Conservation (phyloP, 2,888 invertebrate species). For the Mythimna ferrago region DNA sequence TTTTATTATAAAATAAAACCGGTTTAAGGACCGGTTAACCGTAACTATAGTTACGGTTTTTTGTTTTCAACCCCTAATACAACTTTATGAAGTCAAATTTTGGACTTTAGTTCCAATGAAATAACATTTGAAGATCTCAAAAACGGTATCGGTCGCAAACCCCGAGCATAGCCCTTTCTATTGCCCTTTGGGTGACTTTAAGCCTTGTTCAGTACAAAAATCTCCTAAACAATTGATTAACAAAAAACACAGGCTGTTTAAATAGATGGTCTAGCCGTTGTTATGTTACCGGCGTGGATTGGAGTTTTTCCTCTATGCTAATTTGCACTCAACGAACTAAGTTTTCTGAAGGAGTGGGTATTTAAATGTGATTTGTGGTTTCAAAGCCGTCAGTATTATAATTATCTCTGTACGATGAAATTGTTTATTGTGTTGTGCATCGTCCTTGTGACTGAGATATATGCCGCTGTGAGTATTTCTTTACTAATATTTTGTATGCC, state of each 20-base stretch:
- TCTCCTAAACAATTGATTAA: too few species aligned
- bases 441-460: background rate
- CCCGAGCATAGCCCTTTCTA: too few species aligned
- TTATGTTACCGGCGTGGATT: too few species aligned
- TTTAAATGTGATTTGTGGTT: background rate
- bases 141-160: background rate
- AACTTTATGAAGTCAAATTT: background rate
- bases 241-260: too few species aligned
- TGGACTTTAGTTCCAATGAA: background rate
- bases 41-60: conserved; percentile 1
- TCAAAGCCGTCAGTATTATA: background rate
- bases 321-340: background rate
- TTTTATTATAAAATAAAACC: background rate
- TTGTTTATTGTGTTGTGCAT: conserved; percentile 1
- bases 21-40: background rate
- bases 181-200: too few species aligned
- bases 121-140: conserved; percentile 13
- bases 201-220: too few species aligned
- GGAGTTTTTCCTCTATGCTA: background rate
- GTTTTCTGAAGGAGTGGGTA: background rate
- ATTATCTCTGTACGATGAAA: background rate
- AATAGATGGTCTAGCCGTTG: background rate
- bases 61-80: background rate
- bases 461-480: conserved; percentile 9
- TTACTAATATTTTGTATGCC: background rate